Conservation (phyloP, 2,113 vertebrate genomes). For the Trogon melanurus region DNA sequence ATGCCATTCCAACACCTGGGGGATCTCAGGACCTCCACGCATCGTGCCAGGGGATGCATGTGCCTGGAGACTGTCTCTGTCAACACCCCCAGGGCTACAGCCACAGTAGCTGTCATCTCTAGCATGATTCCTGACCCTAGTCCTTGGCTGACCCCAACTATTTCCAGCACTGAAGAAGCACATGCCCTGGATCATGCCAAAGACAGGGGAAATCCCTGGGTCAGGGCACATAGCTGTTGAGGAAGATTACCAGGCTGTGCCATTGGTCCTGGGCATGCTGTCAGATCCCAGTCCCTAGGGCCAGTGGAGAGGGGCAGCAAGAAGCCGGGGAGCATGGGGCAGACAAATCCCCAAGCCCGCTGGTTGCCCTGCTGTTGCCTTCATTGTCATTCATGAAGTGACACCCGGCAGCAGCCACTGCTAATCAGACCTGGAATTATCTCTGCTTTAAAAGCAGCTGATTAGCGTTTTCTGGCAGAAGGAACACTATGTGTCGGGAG, state of each 20-base stretch:
- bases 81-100: background rate
- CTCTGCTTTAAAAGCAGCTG: conserved; percentile 23
- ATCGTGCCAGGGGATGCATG: fast-evolving
- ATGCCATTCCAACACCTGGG: background rate
- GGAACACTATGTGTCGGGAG: background rate
- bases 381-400: conserved; percentile 16
- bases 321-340: background rate
- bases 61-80: background rate
- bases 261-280: background rate
- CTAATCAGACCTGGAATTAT: conserved; percentile 63
- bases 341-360: background rate
- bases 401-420: background rate
- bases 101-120: background rate
- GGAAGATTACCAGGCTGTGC: background rate
- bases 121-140: background rate
- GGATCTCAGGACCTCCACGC: background rate
- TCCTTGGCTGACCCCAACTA: background rate
- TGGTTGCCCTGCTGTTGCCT: background rate
- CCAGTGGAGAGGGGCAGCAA: background rate
- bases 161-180: background rate
- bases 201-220: background rate
- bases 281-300: background rate
- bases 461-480: conserved; percentile 59
- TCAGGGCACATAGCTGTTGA: background rate
- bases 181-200: background rate